Conservation (phyloP, 2,797 vertebrate species). For the Protosalanx chinensis region DNA sequence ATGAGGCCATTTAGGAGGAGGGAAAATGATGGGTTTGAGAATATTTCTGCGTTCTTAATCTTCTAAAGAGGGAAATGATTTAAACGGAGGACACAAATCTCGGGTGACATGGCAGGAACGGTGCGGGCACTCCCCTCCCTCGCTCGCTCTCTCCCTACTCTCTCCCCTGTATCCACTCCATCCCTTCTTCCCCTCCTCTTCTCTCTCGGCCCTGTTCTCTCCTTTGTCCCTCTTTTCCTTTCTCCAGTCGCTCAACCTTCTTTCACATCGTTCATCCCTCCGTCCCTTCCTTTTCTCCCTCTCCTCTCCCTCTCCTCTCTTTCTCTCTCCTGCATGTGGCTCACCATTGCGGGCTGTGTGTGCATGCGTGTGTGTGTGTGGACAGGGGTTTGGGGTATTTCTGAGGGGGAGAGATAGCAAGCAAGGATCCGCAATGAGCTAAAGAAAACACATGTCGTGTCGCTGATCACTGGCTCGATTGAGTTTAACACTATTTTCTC, state of each 20-base stretch:
- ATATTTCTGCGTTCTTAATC: constrained; percentile 78
- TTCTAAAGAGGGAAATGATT: constrained; percentile 82
- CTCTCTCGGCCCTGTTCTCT: constrained; percentile 30
- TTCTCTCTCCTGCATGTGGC: not conserved
- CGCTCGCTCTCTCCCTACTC: constrained; percentile 23
- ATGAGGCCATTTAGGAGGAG: constrained; percentile 61
- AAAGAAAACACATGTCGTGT: constrained; percentile 76
- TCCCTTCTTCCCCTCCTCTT: constrained; percentile 6
- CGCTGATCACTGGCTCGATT: constrained; percentile 79
- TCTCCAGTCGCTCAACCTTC: constrained; percentile 8
- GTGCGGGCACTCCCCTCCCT: constrained; percentile 50
- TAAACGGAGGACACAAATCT: constrained; percentile 78
- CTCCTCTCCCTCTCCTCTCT: not conserved
- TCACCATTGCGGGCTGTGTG: not conserved
- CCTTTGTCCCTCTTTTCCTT: constrained; percentile 42
- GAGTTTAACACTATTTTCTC: constrained; percentile 81
- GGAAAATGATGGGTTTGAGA: constrained; percentile 72
- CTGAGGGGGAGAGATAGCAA: constrained; percentile 40
- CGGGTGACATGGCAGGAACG: constrained; percentile 72
- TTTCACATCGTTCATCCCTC: constrained; percentile 43
- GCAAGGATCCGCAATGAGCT: not conserved
- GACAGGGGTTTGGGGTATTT: constrained; percentile 34
- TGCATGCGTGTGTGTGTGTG: constrained; percentile 1
- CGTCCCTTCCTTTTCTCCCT: not conserved
- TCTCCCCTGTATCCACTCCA: constrained; percentile 27